Percentiles rank a stretch among this genome's conserved stretches.
These are phyloP conservation scores for Botia kubotai DNA, from an alignment of 2,797 vertebrate genomes.

Conservation along the genomic window DNA sequence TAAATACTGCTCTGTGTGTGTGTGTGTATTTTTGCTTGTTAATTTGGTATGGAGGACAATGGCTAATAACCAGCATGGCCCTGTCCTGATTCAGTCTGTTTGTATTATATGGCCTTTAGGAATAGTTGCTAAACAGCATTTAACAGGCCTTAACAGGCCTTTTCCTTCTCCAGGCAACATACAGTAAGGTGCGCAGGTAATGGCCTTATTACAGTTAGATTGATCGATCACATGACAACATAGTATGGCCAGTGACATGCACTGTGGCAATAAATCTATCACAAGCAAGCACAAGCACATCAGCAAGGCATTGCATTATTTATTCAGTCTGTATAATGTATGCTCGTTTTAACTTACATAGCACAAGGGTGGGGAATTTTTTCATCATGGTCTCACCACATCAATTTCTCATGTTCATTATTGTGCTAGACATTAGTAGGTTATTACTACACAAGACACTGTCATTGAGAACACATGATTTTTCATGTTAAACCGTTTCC, in stretches of 20 bases:
- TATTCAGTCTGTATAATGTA: background rate
- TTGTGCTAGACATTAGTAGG: background rate
- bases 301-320: conserved; percentile 8
- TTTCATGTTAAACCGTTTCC: background rate
- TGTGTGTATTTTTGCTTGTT: background rate
- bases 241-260: background rate
- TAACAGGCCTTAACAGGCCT: background rate
- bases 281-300: background rate
- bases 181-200: background rate
- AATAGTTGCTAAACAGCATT: background rate
- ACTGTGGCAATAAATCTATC: conserved; percentile 13
- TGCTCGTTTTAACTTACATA: conserved; percentile 1
- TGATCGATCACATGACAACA: background rate
- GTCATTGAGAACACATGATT: conserved; percentile 31
- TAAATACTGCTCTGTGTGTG: background rate
- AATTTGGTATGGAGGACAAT: background rate
- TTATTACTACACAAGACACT: conserved; percentile 17
- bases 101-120: background rate
- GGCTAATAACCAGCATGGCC: background rate
- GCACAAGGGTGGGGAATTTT: background rate
- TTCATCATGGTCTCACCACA: conserved; percentile 37
- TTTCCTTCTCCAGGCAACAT: background rate
- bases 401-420: conserved; percentile 30
- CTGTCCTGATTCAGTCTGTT: background rate
- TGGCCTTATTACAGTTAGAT: conserved; percentile 19